These are phyloP conservation scores for Megamerina dolium DNA, from an alignment of 2,888 invertebrate genomes.

Conservation along the genomic window DNA sequence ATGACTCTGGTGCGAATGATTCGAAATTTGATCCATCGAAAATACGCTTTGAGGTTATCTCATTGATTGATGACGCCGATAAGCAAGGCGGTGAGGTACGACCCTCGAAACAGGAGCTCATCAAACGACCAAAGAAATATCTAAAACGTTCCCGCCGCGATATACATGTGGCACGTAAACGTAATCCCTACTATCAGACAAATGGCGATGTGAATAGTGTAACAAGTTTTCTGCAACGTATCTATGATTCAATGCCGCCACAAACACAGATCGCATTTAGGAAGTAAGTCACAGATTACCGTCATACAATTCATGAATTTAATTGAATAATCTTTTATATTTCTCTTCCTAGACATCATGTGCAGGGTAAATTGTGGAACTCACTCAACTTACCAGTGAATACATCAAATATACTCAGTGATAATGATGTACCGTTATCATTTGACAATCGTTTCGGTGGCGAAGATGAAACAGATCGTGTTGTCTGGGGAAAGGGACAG, in stretches of 20 bases:
- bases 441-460: conserved; percentile 22
- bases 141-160: conserved; percentile 34
- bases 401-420: too few species aligned
- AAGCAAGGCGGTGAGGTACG: conserved; percentile 11
- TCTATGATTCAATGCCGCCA: conserved; percentile 2
- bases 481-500: conserved; percentile 22
- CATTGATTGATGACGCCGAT: conserved; percentile 17
- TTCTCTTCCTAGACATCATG: conserved; percentile 20
- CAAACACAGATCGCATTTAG: conserved; percentile 13
- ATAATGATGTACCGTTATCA: not conserved
- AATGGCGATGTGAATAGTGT: not conserved
- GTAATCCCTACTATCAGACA: conserved; percentile 21
- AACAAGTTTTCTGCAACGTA: not conserved
- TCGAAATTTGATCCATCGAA: conserved; percentile 21
- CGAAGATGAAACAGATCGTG: conserved; percentile 25
- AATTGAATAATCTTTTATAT: too few species aligned
- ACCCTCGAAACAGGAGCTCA: conserved; percentile 22
- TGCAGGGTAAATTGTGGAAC: conserved; percentile 17
- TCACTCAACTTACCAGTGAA: conserved; percentile 4
- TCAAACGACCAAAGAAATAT: conserved; percentile 38
- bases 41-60: conserved; percentile 24
- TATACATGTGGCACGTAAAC: conserved; percentile 19
- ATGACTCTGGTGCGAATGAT: conserved; percentile 16
- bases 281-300: conserved; percentile 9
- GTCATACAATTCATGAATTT: too few species aligned